Evolutionary conservation across 2,113 vertebrate species (phyloP).

Genomic region (Gallinago undulata): DNA sequence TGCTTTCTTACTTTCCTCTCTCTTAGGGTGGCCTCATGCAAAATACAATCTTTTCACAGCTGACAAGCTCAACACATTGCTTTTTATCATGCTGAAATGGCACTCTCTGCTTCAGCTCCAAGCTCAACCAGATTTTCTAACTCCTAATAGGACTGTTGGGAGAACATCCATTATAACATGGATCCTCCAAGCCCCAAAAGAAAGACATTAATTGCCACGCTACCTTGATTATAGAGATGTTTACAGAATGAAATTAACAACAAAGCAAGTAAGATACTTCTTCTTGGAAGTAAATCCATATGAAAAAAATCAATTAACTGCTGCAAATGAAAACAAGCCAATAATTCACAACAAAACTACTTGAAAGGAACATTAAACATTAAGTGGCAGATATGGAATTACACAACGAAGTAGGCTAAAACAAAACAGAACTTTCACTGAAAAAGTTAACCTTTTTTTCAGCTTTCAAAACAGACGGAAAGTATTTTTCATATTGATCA

Average conservation of each 20-base stretch:
- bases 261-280: neutral
- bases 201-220: neutral
- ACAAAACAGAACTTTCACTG: neutral
- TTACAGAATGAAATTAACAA: conserved; percentile 48
- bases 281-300: conserved; percentile 15
- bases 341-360: neutral
- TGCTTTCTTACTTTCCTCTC: neutral
- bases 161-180: conserved; percentile 5
- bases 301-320: conserved; percentile 1
- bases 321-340: conserved; percentile 8
- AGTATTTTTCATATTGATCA: neutral
- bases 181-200: neutral
- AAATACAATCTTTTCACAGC: neutral
- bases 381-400: neutral
- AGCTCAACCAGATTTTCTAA: neutral
- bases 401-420: neutral
- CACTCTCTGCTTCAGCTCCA: neutral
- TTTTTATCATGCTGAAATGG: neutral
- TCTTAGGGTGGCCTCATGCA: neutral
- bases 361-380: neutral
- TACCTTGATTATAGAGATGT: conserved; percentile 1
- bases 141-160: conserved; percentile 10
- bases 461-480: neutral
- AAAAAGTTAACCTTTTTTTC: neutral
- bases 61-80: neutral